phyloP scores from a whole-genome alignment of 2,888 invertebrate species.

The Latrodectus elegans region DNA sequence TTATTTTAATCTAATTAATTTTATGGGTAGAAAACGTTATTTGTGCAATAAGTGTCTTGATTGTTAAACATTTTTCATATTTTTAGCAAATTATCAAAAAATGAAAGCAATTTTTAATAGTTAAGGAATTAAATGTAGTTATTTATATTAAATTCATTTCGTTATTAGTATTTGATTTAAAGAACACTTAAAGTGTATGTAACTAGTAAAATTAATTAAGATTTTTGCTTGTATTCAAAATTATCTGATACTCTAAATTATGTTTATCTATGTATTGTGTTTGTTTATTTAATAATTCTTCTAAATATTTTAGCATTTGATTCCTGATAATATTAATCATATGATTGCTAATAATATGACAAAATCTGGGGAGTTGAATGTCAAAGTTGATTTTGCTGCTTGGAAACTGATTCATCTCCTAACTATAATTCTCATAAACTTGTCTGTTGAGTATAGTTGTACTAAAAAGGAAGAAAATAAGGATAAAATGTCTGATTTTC shows the following conservation, averaged over 20 bases:
- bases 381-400: conserved; percentile 62
- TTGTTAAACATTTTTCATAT: too few relatives aligned
- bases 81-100: too few relatives aligned
- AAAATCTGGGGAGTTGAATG: conserved; percentile 22
- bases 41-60: too few relatives aligned
- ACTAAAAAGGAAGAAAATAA: conserved; percentile 30
- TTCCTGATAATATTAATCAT: conserved; percentile 73
- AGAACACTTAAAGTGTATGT: too few relatives aligned
- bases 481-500: conserved; percentile 29
- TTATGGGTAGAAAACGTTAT: too few relatives aligned
- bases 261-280: not conserved
- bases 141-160: too few relatives aligned
- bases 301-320: conserved; percentile 72
- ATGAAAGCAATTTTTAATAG: too few relatives aligned
- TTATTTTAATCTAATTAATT: too few relatives aligned
- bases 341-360: conserved; percentile 50
- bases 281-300: conserved; percentile 7
- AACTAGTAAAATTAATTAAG: too few relatives aligned
- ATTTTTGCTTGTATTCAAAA: not conserved
- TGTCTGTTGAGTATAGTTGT: conserved; percentile 19
- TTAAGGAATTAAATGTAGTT: too few relatives aligned
- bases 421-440: conserved; percentile 29
- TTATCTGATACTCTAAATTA: not conserved
- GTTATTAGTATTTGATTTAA: too few relatives aligned
- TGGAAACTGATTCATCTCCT: conserved; percentile 74